Conservation (phyloP, 2,113 vertebrate species). For the Narcine bancroftii region DNA sequence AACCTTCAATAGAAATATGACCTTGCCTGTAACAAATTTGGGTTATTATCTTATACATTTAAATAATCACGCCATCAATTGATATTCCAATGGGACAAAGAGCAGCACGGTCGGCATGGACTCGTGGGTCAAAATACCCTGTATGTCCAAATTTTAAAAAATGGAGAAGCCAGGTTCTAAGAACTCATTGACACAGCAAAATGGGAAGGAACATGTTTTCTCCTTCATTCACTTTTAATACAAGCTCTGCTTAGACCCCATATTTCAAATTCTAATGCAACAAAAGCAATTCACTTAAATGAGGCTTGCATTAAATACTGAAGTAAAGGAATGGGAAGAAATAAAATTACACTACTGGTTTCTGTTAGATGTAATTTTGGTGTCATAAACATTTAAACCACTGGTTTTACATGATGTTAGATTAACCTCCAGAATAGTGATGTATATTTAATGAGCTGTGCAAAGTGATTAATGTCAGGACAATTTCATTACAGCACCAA, state of each 20-base stretch:
- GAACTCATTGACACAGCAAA: background rate
- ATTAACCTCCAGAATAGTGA: slow-evolving; percentile 15
- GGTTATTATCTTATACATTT: background rate
- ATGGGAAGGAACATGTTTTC: slow-evolving; percentile 24
- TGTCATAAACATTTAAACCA: background rate
- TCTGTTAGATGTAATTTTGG: background rate
- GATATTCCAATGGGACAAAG: background rate
- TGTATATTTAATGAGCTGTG: slow-evolving; percentile 16
- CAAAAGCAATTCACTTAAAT: slow-evolving; percentile 4
- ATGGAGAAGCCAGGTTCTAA: background rate
- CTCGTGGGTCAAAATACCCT: no score
- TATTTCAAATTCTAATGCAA: slow-evolving; percentile 25
- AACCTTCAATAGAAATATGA: background rate
- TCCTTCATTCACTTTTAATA: slow-evolving; percentile 14
- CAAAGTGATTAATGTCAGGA: background rate
- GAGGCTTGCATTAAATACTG: background rate
- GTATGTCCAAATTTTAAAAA: no score
- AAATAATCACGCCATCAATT: background rate
- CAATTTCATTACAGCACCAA: background rate
- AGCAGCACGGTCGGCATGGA: no score
- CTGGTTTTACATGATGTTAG: background rate
- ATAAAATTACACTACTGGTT: background rate
- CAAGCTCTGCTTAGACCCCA: background rate
- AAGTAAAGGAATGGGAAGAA: background rate
- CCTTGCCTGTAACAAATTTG: background rate